Percentiles rank a stretch among this genome's conserved stretches.
These are phyloP conservation scores for Mus pahari DNA, from an alignment of 2,113 vertebrate species.

Conservation along the genomic window DNA sequence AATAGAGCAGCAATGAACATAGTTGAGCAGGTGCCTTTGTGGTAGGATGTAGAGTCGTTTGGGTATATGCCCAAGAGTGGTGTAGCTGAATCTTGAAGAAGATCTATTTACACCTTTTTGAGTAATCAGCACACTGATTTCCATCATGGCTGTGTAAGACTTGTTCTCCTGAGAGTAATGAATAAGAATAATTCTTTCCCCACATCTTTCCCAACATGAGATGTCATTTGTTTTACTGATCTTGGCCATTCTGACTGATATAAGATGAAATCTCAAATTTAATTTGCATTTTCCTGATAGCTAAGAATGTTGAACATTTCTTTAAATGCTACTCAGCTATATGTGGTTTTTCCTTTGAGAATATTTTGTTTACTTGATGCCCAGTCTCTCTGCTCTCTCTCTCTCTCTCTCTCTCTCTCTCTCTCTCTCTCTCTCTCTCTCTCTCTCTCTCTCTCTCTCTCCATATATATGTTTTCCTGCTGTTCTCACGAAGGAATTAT, in stretches of 20 bases:
- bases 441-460: too few relatives aligned
- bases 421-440: too few relatives aligned
- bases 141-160: background rate
- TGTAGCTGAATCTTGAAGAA: background rate
- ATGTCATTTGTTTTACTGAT: background rate
- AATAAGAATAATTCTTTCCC: background rate
- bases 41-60: background rate
- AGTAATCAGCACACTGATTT: background rate
- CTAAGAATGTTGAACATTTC: background rate
- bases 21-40: background rate
- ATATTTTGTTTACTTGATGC: background rate
- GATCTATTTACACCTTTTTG: background rate
- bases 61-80: background rate
- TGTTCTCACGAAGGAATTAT: background rate
- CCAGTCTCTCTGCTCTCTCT: too few relatives aligned
- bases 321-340: background rate
- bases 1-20: background rate
- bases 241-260: background rate
- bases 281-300: background rate
- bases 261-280: background rate
- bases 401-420: too few relatives aligned
- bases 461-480: too few relatives aligned
- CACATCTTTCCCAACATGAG: background rate
- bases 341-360: background rate
- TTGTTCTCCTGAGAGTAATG: too few relatives aligned